Percentiles rank a stretch among this genome's conserved stretches.
These are phyloP conservation scores for Drosophila subobscura DNA, from an alignment of 1,140 invertebrate genomes.

Conservation along the genomic window DNA sequence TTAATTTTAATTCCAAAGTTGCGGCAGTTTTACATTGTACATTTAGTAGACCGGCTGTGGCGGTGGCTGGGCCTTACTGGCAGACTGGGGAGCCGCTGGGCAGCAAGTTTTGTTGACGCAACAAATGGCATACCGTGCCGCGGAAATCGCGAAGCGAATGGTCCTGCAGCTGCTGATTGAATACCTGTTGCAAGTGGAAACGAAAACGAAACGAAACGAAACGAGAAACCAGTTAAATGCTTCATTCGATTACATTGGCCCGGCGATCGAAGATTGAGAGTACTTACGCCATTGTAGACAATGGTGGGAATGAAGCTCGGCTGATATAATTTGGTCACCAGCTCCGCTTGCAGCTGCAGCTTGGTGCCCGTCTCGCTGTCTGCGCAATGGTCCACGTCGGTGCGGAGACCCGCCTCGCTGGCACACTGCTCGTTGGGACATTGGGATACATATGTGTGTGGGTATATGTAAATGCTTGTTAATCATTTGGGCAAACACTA, in stretches of 20 bases:
- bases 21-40: slow-evolving; percentile 33
- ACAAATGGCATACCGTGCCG: slow-evolving; percentile 68
- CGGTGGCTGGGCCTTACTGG: slow-evolving; percentile 26
- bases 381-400: slow-evolving; percentile 82
- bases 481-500: slow-evolving; percentile 43
- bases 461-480: slow-evolving; percentile 11
- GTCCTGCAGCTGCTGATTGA: slow-evolving; percentile 79
- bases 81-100: slow-evolving; percentile 44
- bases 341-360: slow-evolving; percentile 84
- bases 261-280: slow-evolving; percentile 4
- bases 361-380: slow-evolving; percentile 82
- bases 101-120: slow-evolving; percentile 58
- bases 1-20: slow-evolving; percentile 49
- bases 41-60: slow-evolving; percentile 11
- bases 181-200: slow-evolving; percentile 68
- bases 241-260: slow-evolving; percentile 25
- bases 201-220: slow-evolving; percentile 16
- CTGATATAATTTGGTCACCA: slow-evolving; percentile 84
- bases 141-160: slow-evolving; percentile 72
- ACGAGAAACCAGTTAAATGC: slow-evolving; percentile 53
- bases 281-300: slow-evolving; percentile 84
- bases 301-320: slow-evolving; percentile 86
- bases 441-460: slow-evolving; percentile 3
- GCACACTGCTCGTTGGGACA: slow-evolving; percentile 84
- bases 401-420: slow-evolving; percentile 69